Conservation (phyloP, 2,113 vertebrate genomes). For the Pteruthius melanotis region DNA sequence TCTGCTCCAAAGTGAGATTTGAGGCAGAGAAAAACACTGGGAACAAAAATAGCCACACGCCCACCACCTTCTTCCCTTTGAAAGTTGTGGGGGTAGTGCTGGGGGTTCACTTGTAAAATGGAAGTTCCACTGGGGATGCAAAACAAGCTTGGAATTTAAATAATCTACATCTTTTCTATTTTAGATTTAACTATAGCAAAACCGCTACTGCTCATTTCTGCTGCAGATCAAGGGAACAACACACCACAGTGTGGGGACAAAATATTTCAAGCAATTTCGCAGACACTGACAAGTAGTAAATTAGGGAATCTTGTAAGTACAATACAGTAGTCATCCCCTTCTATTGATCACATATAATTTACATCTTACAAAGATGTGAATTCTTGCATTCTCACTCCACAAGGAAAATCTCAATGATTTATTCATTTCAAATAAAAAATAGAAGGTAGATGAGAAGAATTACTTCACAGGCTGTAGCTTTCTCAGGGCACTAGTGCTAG, state of each 20-base stretch:
- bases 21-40: not conserved
- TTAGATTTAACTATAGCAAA: conserved; percentile 8
- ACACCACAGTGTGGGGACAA: conserved; percentile 48
- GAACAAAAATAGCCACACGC: not conserved
- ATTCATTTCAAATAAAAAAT: conserved; percentile 97
- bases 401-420: conserved; percentile 97
- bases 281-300: conserved; percentile 74
- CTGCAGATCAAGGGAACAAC: conserved; percentile 65
- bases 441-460: conserved; percentile 97
- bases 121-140: conserved; percentile 23
- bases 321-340: conserved; percentile 77
- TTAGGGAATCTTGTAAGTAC: conserved; percentile 76
- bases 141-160: conserved; percentile 57
- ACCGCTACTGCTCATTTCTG: not conserved
- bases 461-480: conserved; percentile 91
- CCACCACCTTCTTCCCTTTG: not conserved
- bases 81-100: not conserved
- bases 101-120: not conserved
- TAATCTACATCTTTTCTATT: conserved; percentile 60
- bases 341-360: conserved; percentile 98
- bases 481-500: conserved; percentile 91
- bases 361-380: conserved; percentile 92
- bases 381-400: conserved; percentile 91
- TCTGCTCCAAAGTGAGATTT: not conserved
- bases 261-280: conserved; percentile 67